phyloP scores from a whole-genome alignment of 2,113 vertebrate species.

The Cathartes aura region DNA sequence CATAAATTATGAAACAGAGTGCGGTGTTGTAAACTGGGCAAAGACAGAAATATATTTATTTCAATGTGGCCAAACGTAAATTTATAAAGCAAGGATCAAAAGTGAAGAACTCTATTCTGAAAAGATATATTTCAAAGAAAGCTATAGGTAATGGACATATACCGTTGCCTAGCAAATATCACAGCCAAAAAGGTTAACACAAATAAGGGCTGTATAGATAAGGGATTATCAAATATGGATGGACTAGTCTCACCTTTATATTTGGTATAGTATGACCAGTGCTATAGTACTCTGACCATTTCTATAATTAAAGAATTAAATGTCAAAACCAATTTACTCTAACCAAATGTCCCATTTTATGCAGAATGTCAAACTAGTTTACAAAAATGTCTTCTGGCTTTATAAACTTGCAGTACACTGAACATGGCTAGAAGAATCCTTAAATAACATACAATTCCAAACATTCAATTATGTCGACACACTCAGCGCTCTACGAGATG shows the following conservation, averaged over 20 bases:
- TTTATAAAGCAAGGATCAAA: not conserved
- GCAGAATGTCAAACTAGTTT: not conserved
- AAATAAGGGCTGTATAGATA: not conserved
- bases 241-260: not conserved
- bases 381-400: not conserved
- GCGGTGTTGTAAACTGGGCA: not conserved
- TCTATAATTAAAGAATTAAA: not conserved
- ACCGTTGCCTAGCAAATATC: not conserved
- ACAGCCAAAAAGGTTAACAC: not conserved
- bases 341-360: not conserved
- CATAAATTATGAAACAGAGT: not conserved
- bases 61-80: not conserved
- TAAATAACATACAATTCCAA: not conserved
- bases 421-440: not conserved
- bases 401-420: not conserved
- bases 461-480: not conserved
- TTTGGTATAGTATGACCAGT: not conserved
- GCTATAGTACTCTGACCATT: not conserved
- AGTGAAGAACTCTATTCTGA: not conserved
- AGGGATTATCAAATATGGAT: not conserved
- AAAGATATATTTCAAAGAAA: not conserved
- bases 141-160: not conserved
- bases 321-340: not conserved
- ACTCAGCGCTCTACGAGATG: not conserved
- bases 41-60: not conserved